Evolutionary conservation across 2,888 invertebrate genomes (phyloP).

Genomic region (Tortrix viridana): DNA sequence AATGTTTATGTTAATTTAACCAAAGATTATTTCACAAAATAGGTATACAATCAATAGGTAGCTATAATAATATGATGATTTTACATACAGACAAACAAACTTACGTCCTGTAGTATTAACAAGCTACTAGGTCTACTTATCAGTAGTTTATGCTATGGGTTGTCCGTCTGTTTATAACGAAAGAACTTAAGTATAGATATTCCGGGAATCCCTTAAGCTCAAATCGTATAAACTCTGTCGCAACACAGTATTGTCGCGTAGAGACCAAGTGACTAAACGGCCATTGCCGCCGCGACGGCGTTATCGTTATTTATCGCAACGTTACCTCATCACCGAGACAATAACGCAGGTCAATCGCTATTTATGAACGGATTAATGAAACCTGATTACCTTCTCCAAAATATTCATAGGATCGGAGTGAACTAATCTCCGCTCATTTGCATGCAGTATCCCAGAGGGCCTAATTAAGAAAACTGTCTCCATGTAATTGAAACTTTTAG

Average conservation of each 20-base stretch:
- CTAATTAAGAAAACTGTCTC: slow-evolving; percentile 46
- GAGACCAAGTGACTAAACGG: slow-evolving; percentile 18
- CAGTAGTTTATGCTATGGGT: too few species aligned
- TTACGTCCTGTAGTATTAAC: too few species aligned
- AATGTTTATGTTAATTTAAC: too few species aligned
- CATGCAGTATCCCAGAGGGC: slow-evolving; percentile 35
- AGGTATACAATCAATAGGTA: too few species aligned
- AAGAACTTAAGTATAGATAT: too few species aligned
- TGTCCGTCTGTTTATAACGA: too few species aligned
- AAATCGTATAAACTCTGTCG: too few species aligned
- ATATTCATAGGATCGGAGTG: slow-evolving; percentile 25
- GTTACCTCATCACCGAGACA: slow-evolving; percentile 27
- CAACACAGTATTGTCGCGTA: neutral
- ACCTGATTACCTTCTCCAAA: slow-evolving; percentile 30
- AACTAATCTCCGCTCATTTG: slow-evolving; percentile 38
- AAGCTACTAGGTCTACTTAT: too few species aligned
- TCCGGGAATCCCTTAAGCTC: too few species aligned
- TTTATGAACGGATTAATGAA: slow-evolving; percentile 33
- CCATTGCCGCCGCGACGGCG: neutral
- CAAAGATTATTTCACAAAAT: too few species aligned
- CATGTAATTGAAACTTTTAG: slow-evolving; percentile 54
- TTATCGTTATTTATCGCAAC: slow-evolving; percentile 22
- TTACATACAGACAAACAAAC: too few species aligned
- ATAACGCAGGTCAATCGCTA: slow-evolving; percentile 34
- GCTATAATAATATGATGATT: too few species aligned